A percentile compares a stretch with the other conserved stretches of the same genome.
These are phyloP conservation scores for Scaptomyza reducta DNA, from an alignment of 2,888 invertebrate species.

Conservation along the genomic window DNA sequence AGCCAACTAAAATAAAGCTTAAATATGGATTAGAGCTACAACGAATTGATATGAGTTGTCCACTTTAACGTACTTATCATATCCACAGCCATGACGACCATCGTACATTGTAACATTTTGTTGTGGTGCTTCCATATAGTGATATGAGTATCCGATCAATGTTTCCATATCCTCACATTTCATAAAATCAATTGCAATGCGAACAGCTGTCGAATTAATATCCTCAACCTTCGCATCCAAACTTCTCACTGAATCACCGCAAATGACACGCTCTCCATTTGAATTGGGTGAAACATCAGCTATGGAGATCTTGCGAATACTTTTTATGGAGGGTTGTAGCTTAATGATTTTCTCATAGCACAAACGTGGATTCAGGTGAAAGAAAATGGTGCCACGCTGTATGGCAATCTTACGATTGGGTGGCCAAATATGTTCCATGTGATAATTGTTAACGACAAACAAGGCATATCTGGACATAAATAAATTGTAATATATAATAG, in stretches of 20 bases:
- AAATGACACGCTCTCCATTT: conserved; percentile 96
- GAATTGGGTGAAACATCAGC: conserved; percentile 86
- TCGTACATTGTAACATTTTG: conserved; percentile 93
- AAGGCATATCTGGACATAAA: conserved; percentile 84
- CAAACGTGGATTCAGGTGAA: conserved; percentile 90
- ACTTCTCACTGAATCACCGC: conserved; percentile 81
- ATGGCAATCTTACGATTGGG: conserved; percentile 85
- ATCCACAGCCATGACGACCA: conserved; percentile 95
- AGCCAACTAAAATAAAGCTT: conserved; percentile 86
- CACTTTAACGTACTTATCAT: conserved; percentile 86
- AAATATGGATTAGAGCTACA: neutral
- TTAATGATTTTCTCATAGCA: conserved; percentile 87
- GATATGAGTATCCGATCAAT: conserved; percentile 95
- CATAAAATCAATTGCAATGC: conserved; percentile 88
- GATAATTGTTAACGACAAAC: conserved; percentile 88
- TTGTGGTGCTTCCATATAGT: conserved; percentile 90
- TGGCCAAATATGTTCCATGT: conserved; percentile 87
- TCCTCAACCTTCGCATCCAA: conserved; percentile 83
- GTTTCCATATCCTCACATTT: conserved; percentile 89
- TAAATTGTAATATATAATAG: too few species aligned
- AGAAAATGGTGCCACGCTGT: conserved; percentile 86
- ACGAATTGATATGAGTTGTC: neutral
- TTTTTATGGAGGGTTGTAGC: conserved; percentile 83
- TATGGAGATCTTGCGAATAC: conserved; percentile 51
- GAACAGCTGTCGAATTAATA: conserved; percentile 84